These are phyloP conservation scores for Anseranas semipalmata DNA, from an alignment of 2,113 vertebrate species.

Conservation along the genomic window DNA sequence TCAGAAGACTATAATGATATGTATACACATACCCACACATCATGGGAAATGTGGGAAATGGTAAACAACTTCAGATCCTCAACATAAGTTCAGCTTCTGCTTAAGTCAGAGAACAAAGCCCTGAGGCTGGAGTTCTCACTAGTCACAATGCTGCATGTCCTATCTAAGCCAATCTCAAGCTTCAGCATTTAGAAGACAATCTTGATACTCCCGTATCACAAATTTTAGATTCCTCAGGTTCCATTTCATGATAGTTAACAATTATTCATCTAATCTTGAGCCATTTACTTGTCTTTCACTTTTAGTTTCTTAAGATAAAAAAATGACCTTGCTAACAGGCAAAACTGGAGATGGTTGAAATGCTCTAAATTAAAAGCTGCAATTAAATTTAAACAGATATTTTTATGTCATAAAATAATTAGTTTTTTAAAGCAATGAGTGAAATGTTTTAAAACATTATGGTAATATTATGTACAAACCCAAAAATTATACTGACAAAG, in stretches of 20 bases:
- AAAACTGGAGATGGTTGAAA: constrained; percentile 4
- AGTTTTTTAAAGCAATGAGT: neutral
- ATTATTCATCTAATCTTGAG: neutral
- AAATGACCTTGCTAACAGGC: constrained; percentile 4
- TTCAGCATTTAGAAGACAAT: neutral
- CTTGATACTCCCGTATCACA: neutral
- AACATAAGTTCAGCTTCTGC: neutral
- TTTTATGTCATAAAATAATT: neutral
- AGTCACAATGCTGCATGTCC: neutral
- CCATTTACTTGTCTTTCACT: constrained; percentile 6
- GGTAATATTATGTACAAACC: neutral
- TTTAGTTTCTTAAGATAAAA: neutral
- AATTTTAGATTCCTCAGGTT: neutral
- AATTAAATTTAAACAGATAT: neutral
- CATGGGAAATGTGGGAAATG: neutral
- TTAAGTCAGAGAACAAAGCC: neutral
- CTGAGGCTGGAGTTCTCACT: neutral
- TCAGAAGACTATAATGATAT: neutral
- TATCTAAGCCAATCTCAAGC: neutral
- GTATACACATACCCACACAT: too few relatives aligned
- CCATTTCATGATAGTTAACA: neutral
- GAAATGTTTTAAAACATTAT: neutral
- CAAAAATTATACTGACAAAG: neutral
- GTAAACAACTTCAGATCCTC: neutral
- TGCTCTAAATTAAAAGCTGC: neutral